Base-by-base conservation (phyloP, 2,888 invertebrate genomes). In the Elysia crispata region DNA sequence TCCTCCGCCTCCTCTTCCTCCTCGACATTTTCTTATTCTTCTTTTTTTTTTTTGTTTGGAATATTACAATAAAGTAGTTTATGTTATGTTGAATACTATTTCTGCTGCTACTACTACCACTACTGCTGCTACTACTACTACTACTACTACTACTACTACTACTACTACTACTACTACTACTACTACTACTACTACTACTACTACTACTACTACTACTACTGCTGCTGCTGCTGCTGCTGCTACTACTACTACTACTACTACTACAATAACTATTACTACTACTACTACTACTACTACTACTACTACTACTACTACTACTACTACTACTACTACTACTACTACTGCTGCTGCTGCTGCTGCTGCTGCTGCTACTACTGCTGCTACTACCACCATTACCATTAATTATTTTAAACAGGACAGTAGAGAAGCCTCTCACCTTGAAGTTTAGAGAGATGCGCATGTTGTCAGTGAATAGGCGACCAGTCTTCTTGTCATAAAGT, bases 401-500 rank as follows among this genome's bases (percentile, higher is more conserved):
- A 41, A 41, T 41, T 41, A 41, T 41, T 41, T 13, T 28, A 23
- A 20, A 79, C 28, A 41, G 41, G 41, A 41, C 5, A 3, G 5
- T 41, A 11, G 18, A 5, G 30, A 8, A 60, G 33, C 25, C 73
- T 85, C 87, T 91, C 93, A 95, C 95, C 94, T 96, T 96, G 92
- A 98, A 98, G 92, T 96, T 94, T 89, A 98, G 93, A 89, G 97
- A 97, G 90, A 98, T 83, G 66, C 87, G 78, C 57, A 81, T 86
- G 60, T 82, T 81, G 31, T 87, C 86, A 18, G 86, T 83, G 25
- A 85, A 84, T 8, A 85, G 76, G 20, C 85, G 82, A 50, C 96
- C 94, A 91, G 97, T 96, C 92, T 96, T 96, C 96, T 96, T 97
- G 89, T 97, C 96, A 92, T 97, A 97, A 72, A 97, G 96, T 80